These are phyloP conservation scores for Peucedramus taeniatus DNA, from an alignment of 2,113 vertebrate genomes.

Conservation along the genomic window DNA sequence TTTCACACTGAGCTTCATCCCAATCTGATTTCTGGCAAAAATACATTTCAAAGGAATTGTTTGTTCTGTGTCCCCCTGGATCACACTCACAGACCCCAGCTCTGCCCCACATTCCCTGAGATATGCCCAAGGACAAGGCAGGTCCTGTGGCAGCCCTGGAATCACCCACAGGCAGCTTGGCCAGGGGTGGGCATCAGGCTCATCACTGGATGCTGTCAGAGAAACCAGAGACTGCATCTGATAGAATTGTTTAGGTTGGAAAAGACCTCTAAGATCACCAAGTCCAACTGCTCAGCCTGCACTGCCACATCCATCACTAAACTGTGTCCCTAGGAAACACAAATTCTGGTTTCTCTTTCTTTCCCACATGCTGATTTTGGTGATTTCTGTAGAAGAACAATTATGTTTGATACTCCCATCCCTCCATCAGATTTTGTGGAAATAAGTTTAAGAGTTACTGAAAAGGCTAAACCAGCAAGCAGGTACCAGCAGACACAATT, in stretches of 20 bases:
- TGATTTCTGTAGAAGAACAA: background rate
- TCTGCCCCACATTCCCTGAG: background rate
- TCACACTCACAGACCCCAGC: background rate
- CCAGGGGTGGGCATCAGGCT: background rate
- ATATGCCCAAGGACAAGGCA: background rate
- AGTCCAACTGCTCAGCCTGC: background rate
- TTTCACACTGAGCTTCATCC: background rate
- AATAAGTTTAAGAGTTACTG: background rate
- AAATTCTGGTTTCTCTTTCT: background rate
- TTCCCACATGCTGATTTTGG: background rate
- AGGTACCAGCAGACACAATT: conserved; percentile 3
- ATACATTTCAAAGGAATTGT: background rate
- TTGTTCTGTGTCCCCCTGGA: background rate
- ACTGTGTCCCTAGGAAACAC: background rate
- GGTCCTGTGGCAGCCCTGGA: background rate
- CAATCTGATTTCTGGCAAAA: background rate
- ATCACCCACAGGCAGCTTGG: background rate
- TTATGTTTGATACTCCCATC: background rate
- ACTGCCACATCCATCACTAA: background rate
- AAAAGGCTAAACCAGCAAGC: background rate
- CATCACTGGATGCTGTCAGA: background rate
- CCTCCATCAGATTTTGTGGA: background rate
- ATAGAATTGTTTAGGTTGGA: background rate
- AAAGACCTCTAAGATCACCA: background rate
- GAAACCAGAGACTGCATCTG: background rate